Evolutionary conservation across 2,888 invertebrate species (phyloP).

Genomic region (Lordiphosa fenestrarum): DNA sequence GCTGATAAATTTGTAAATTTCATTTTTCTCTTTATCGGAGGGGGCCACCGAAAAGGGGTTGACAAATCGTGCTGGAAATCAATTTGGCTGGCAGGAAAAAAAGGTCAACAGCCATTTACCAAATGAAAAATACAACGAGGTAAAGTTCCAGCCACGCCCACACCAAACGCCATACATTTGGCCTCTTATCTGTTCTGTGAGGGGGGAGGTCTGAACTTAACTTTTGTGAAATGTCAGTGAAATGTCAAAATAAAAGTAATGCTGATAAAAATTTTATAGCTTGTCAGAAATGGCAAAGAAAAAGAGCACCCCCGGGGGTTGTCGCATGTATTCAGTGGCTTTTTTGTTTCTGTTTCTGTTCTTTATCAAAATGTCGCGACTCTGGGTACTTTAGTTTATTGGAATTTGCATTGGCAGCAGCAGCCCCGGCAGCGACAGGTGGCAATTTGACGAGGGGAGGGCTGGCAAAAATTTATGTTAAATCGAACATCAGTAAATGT

Average conservation of each 20-base stretch:
- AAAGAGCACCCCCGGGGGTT: conserved; percentile 46
- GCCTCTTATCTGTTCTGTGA: conserved; percentile 41
- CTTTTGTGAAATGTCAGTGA: conserved; percentile 69
- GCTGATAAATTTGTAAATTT: conserved; percentile 52
- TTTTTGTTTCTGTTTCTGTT: conserved; percentile 36
- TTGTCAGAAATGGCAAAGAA: conserved; percentile 59
- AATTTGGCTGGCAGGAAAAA: conserved; percentile 52
- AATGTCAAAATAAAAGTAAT: conserved; percentile 76
- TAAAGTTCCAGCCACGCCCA: conserved; percentile 31
- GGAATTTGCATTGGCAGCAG: conserved; percentile 55
- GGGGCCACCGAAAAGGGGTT: conserved; percentile 45
- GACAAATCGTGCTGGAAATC: conserved; percentile 72
- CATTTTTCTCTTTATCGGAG: background rate
- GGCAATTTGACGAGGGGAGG: conserved; percentile 28
- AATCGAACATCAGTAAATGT: conserved; percentile 55
- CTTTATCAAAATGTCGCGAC: conserved; percentile 68
- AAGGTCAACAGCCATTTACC: conserved; percentile 66
- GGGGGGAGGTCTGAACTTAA: conserved; percentile 23
- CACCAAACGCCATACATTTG: conserved; percentile 16
- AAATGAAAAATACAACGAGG: conserved; percentile 57
- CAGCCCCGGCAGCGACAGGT: conserved; percentile 38
- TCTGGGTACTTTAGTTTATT: conserved; percentile 70
- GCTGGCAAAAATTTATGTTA: conserved; percentile 60
- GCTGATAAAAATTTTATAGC: conserved; percentile 75
- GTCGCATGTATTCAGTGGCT: conserved; percentile 17